These are phyloP conservation scores for Delphinapterus leucas DNA, from an alignment of 2,113 vertebrate species.

Conservation along the genomic window DNA sequence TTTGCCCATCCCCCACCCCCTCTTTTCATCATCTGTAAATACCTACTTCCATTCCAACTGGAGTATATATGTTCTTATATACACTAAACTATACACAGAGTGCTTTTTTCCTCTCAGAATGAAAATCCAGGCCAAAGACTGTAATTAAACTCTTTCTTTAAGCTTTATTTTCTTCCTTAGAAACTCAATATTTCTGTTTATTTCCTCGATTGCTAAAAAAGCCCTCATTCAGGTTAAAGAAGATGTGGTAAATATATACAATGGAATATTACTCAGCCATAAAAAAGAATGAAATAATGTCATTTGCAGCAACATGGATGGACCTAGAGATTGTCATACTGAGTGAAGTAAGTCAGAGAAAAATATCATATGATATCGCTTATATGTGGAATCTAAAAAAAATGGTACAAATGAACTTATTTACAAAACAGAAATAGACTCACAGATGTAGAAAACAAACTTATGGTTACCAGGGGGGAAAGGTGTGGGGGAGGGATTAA, in stretches of 20 bases:
- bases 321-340: no score
- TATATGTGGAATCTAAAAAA: not conserved
- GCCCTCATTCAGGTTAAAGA: not conserved
- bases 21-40: not conserved
- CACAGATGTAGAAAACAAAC: not conserved
- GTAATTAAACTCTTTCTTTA: slow-evolving; percentile 20
- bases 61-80: not conserved
- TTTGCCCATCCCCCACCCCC: not conserved
- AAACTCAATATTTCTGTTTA: not conserved
- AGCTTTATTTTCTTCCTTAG: slow-evolving; percentile 34
- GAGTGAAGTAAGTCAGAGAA: no score
- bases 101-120: not conserved
- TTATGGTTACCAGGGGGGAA: not conserved
- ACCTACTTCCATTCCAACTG: not conserved
- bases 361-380: not conserved
- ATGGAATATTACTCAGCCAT: not conserved
- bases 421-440: not conserved
- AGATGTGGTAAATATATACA: not conserved
- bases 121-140: not conserved
- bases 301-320: no score
- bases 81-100: not conserved
- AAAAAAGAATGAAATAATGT: no score
- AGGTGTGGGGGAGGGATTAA: not conserved
- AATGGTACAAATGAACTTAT: not conserved
- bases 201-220: slow-evolving; percentile 7